Evolutionary conservation across 2,797 vertebrate species (phyloP).

Genomic region (Fringilla coelebs): DNA sequence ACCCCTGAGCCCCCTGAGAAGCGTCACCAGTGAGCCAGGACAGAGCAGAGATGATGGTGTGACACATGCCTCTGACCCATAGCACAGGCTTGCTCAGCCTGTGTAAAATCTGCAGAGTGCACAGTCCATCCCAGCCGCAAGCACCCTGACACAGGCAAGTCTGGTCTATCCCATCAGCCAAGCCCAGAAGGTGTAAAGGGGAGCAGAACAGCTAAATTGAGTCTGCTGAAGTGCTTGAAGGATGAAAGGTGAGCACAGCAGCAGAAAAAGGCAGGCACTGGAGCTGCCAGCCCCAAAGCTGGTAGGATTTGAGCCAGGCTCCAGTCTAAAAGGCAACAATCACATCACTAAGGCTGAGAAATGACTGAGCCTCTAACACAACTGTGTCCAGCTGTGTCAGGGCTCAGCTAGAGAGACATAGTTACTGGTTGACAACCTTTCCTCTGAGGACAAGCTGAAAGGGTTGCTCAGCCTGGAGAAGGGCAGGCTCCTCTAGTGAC

Average conservation of each 20-base stretch:
- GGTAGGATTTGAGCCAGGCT: background rate
- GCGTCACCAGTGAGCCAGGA: background rate
- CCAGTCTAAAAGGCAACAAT: background rate
- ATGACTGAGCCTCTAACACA: background rate
- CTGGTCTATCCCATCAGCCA: background rate
- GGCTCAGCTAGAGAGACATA: background rate
- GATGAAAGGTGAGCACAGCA: background rate
- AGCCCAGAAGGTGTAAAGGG: background rate
- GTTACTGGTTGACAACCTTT: background rate
- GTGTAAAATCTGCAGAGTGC: accelerated
- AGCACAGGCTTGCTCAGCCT: background rate
- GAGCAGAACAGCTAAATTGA: background rate
- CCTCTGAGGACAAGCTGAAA: background rate
- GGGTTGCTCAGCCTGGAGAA: background rate
- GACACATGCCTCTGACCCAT: background rate
- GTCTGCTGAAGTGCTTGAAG: background rate
- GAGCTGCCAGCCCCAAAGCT: background rate
- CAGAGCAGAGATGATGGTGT: background rate
- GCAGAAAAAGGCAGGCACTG: background rate
- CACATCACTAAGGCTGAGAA: background rate
- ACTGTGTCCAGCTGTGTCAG: background rate
- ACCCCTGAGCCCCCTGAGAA: background rate
- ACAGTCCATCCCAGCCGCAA: background rate
- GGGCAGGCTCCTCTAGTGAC: background rate
- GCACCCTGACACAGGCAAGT: background rate